Evolutionary conservation across 1,140 invertebrate genomes (phyloP).

Genomic region (Panulirus ornatus): DNA sequence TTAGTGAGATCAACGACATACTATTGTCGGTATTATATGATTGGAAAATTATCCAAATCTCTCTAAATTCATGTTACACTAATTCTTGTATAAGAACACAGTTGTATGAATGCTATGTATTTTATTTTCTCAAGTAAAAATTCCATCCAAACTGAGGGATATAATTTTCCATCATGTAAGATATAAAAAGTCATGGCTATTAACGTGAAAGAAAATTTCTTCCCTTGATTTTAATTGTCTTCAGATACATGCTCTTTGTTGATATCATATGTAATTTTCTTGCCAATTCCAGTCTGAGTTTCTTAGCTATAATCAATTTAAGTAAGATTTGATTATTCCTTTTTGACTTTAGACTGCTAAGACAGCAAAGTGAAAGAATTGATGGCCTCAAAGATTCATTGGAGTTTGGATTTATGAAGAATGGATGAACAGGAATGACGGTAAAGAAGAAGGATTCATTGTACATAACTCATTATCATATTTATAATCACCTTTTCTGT

Average conservation of each 20-base stretch:
- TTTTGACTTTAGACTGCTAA: conserved; percentile 10
- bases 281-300: neutral
- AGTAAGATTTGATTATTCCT: conserved; percentile 27
- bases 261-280: conserved; percentile 22
- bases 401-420: neutral
- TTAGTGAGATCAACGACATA: no score
- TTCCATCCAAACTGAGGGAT: conserved; percentile 68
- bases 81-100: neutral
- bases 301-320: conserved; percentile 12
- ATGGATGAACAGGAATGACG: neutral
- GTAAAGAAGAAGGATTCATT: conserved; percentile 53
- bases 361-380: conserved; percentile 19
- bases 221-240: conserved; percentile 11
- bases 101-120: conserved; percentile 2
- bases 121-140: conserved; percentile 61
- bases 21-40: no score
- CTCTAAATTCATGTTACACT: neutral
- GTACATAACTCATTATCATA: conserved; percentile 72
- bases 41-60: conserved; percentile 1
- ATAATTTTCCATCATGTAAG: conserved; percentile 42
- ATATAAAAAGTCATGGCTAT: conserved; percentile 5
- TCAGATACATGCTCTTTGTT: conserved; percentile 7
- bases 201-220: conserved; percentile 16
- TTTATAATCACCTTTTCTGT: conserved; percentile 71
- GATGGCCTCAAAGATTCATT: conserved; percentile 26